These are phyloP conservation scores for Margaritifera margaritifera DNA, from an alignment of 2,888 invertebrate species.

Conservation along the genomic window DNA sequence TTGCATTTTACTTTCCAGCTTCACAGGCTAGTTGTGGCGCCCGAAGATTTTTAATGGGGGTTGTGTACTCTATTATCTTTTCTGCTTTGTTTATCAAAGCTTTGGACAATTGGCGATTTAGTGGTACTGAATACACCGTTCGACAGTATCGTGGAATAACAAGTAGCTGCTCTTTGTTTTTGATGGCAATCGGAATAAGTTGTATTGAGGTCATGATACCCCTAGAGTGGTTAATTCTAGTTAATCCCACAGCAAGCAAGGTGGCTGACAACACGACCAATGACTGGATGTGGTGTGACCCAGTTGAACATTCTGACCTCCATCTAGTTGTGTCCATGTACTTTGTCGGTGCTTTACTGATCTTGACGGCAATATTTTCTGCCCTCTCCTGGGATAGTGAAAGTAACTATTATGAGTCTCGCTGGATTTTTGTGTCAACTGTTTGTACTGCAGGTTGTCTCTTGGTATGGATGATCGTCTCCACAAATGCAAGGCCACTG, in stretches of 20 bases:
- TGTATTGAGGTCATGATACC: constrained; percentile 72
- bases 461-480: constrained; percentile 72
- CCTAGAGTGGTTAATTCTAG: constrained; percentile 72
- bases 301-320: constrained; percentile 65
- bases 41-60: constrained; percentile 72
- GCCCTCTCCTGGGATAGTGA: constrained; percentile 71
- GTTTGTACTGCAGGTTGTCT: constrained; percentile 68
- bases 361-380: constrained; percentile 71
- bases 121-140: constrained; percentile 43
- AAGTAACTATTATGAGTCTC: constrained; percentile 71
- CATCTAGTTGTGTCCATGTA: constrained; percentile 72
- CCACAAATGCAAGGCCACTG: constrained; percentile 64
- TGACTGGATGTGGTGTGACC: constrained; percentile 66
- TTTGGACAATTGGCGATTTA: constrained; percentile 72
- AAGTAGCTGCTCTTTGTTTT: constrained; percentile 67
- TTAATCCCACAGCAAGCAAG: constrained; percentile 65
- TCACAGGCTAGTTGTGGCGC: constrained; percentile 70
- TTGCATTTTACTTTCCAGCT: constrained; percentile 73
- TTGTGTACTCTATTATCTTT: constrained; percentile 73
- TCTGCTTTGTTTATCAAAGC: constrained; percentile 73
- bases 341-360: constrained; percentile 72
- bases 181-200: constrained; percentile 64
- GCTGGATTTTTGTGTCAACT: constrained; percentile 67
- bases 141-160: constrained; percentile 58
- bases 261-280: constrained; percentile 39